phyloP scores from a whole-genome alignment of 2,797 vertebrate species.

The Sebastes aleutianus region DNA sequence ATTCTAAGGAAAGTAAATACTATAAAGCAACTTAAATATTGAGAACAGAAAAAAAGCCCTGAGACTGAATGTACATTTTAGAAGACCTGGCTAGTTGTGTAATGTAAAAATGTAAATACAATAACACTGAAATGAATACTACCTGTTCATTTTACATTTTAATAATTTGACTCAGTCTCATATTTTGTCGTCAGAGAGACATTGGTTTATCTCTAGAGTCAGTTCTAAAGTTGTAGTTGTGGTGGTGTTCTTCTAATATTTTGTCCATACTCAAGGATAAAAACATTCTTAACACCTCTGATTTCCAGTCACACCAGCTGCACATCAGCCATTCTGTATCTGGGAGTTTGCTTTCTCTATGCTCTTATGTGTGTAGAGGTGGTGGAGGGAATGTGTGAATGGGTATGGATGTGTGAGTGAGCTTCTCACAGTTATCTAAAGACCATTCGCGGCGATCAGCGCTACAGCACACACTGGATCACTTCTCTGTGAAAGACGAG shows the following conservation, averaged over 20 bases:
- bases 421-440: constrained; percentile 7
- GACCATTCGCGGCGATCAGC: neutral
- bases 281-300: neutral
- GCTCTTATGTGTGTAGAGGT: neutral
- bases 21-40: too few relatives aligned
- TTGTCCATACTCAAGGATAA: neutral
- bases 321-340: neutral
- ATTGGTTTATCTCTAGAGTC: neutral
- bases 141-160: too few relatives aligned
- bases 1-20: too few relatives aligned
- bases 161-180: too few relatives aligned
- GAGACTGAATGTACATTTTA: neutral
- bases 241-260: neutral
- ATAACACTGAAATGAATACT: too few relatives aligned
- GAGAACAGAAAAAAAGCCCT: too few relatives aligned
- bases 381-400: neutral
- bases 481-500: neutral
- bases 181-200: too few relatives aligned
- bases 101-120: too few relatives aligned
- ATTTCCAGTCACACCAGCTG: neutral
- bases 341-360: neutral
- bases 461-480: neutral
- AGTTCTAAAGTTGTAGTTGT: neutral
- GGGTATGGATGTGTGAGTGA: neutral
- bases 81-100: too few relatives aligned